Percentiles rank a stretch among this genome's conserved stretches.
phyloP scores from a whole-genome alignment of 2,888 invertebrate genomes.

The Scaptomyza reducta region DNA sequence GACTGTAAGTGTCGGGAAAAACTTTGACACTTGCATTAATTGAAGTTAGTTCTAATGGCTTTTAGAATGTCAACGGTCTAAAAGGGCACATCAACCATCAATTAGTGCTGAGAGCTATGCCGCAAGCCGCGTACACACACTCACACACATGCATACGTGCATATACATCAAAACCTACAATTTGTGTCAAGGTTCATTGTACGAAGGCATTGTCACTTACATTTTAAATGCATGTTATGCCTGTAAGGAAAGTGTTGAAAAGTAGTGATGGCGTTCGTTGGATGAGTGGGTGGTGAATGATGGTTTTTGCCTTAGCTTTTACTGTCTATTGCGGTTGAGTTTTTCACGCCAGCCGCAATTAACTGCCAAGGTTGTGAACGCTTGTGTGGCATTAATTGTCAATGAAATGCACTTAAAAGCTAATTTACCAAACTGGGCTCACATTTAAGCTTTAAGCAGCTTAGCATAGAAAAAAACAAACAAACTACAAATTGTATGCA shows the following conservation, averaged over 20 bases:
- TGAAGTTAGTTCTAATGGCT: constrained; percentile 27
- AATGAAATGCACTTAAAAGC: constrained; percentile 73
- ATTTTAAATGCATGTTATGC: constrained; percentile 53
- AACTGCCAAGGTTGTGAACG: constrained; percentile 60
- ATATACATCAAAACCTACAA: constrained; percentile 27
- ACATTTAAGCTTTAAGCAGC: constrained; percentile 68
- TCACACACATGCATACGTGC: not conserved
- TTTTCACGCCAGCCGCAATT: constrained; percentile 61
- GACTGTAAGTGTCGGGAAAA: not conserved
- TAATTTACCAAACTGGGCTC: constrained; percentile 62
- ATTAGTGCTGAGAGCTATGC: constrained; percentile 44
- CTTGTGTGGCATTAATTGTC: constrained; percentile 69
- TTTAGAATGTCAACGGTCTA: constrained; percentile 31
- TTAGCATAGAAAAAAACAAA: constrained; percentile 35
- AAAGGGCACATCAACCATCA: constrained; percentile 44
- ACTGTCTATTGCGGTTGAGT: constrained; percentile 37
- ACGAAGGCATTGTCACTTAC: constrained; percentile 52
- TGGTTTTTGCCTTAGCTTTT: constrained; percentile 38
- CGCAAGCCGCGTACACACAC: constrained; percentile 8
- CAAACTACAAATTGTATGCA: constrained; percentile 36
- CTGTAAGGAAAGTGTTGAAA: not conserved
- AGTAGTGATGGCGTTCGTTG: not conserved
- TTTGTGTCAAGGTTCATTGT: constrained; percentile 73
- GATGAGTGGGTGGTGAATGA: not conserved
- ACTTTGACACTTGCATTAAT: constrained; percentile 35